Evolutionary conservation across 2,888 invertebrate species (phyloP).

Genomic region (Odiellus spinosus): DNA sequence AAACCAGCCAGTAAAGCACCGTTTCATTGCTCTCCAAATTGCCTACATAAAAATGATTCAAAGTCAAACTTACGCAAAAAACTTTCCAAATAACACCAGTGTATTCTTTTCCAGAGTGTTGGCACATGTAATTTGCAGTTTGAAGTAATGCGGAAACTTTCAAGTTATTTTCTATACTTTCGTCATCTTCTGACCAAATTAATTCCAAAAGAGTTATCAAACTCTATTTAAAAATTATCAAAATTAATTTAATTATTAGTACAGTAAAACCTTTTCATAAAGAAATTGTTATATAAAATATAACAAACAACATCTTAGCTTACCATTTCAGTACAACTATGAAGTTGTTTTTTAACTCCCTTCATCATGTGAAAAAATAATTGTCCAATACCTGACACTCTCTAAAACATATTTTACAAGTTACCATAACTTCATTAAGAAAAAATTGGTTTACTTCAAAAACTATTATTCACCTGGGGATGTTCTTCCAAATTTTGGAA

Average conservation of each 20-base stretch:
- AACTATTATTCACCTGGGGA: constrained; percentile 39
- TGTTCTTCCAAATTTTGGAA: constrained; percentile 47
- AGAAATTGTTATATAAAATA: constrained; percentile 5
- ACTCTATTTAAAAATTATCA: background rate
- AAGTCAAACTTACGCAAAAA: constrained; percentile 14
- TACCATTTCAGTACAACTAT: constrained; percentile 59
- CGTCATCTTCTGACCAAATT: too few species aligned
- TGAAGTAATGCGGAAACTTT: constrained; percentile 7
- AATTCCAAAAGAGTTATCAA: too few species aligned
- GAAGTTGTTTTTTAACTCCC: constrained; percentile 67
- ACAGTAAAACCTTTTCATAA: constrained; percentile 2
- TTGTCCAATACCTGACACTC: constrained; percentile 61
- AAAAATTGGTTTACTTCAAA: too few species aligned
- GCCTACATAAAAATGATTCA: too few species aligned
- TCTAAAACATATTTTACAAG: constrained; percentile 46
- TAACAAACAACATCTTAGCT: too few species aligned
- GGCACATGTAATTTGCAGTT: constrained; percentile 13
- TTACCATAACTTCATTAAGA: too few species aligned
- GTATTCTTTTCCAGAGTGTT: constrained; percentile 10
- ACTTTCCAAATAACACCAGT: constrained; percentile 12
- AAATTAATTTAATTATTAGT: constrained; percentile 3
- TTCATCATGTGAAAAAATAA: constrained; percentile 74
- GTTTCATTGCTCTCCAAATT: too few species aligned
- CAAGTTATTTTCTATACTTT: too few species aligned
- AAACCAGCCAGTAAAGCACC: too few species aligned